A percentile compares a stretch with the other conserved stretches of the same genome.
Evolutionary conservation across 2,888 invertebrate genomes (phyloP).

Genomic region (Operophtera brumata): DNA sequence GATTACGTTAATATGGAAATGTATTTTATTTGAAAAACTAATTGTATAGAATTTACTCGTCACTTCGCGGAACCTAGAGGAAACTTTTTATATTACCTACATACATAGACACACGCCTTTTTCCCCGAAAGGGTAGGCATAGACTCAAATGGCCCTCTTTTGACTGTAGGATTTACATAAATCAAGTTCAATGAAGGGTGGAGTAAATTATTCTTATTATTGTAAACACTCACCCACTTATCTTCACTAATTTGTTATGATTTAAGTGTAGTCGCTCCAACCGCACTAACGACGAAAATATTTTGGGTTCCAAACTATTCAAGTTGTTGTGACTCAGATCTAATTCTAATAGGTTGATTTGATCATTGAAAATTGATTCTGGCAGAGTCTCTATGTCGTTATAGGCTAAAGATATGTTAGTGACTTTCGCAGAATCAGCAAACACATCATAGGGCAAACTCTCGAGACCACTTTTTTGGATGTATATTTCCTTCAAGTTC

Average conservation of each 20-base stretch:
- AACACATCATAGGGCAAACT: slow-evolving; percentile 83
- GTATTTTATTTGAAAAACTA: background rate
- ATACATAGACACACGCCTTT: too few species aligned
- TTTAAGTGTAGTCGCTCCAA: slow-evolving; percentile 83
- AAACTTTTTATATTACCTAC: too few species aligned
- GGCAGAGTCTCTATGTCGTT: slow-evolving; percentile 82
- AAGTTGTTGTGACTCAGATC: slow-evolving; percentile 85
- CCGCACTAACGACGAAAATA: slow-evolving; percentile 80
- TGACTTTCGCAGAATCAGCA: slow-evolving; percentile 78
- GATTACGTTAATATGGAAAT: background rate
- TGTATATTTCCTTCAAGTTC: slow-evolving; percentile 77
- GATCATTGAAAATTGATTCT: slow-evolving; percentile 81
- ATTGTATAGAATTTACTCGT: background rate
- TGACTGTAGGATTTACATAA: too few species aligned
- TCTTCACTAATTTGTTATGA: slow-evolving; percentile 81
- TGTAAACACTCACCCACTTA: slow-evolving; percentile 77
- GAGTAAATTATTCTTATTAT: too few species aligned
- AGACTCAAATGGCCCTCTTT: too few species aligned
- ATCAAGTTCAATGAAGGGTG: too few species aligned
- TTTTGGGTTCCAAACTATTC: slow-evolving; percentile 75
- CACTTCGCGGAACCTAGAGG: background rate
- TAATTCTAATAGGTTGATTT: slow-evolving; percentile 81
- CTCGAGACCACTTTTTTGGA: slow-evolving; percentile 80
- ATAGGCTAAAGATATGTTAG: slow-evolving; percentile 81
- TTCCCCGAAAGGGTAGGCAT: too few species aligned